Percentiles rank a stretch among this genome's conserved stretches.
Evolutionary conservation across 2,888 invertebrate species (phyloP).

Genomic region (Diarsia brunnea): DNA sequence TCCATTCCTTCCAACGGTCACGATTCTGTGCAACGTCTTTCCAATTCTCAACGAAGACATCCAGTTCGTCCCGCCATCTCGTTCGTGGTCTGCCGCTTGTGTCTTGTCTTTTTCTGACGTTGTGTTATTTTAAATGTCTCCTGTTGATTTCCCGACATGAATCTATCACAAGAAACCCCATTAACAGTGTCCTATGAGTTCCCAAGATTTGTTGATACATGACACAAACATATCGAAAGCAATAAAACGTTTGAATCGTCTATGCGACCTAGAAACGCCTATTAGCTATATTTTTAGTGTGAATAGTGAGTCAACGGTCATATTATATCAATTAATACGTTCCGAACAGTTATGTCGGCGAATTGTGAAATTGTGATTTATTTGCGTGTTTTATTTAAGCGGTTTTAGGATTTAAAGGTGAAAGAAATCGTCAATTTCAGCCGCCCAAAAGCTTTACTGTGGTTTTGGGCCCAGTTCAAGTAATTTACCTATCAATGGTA

Average conservation of each 20-base stretch:
- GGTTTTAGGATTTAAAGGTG: neutral
- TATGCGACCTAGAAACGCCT: constrained; percentile 61
- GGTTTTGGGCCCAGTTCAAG: neutral
- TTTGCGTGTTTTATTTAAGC: constrained; percentile 1
- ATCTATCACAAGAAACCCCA: neutral
- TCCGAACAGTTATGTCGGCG: constrained; percentile 32
- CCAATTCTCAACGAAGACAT: too few species aligned
- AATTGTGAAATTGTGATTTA: constrained; percentile 50
- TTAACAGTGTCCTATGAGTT: constrained; percentile 28
- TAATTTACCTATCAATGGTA: too few species aligned
- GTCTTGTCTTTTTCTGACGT: neutral
- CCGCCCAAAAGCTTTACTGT: neutral
- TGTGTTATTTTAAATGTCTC: neutral
- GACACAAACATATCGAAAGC: constrained; percentile 53
- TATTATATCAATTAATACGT: constrained; percentile 61
- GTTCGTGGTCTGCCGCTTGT: too few species aligned
- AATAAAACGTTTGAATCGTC: constrained; percentile 57
- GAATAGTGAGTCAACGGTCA: constrained; percentile 56
- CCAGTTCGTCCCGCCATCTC: too few species aligned
- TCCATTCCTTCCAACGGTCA: too few species aligned
- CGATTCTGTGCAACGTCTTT: too few species aligned
- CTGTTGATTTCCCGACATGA: neutral
- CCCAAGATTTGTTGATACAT: constrained; percentile 44
- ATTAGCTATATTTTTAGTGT: constrained; percentile 66
- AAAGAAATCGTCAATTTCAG: neutral